These are phyloP conservation scores for Drosophila anceps DNA, from an alignment of 2,888 invertebrate species.

Conservation along the genomic window DNA sequence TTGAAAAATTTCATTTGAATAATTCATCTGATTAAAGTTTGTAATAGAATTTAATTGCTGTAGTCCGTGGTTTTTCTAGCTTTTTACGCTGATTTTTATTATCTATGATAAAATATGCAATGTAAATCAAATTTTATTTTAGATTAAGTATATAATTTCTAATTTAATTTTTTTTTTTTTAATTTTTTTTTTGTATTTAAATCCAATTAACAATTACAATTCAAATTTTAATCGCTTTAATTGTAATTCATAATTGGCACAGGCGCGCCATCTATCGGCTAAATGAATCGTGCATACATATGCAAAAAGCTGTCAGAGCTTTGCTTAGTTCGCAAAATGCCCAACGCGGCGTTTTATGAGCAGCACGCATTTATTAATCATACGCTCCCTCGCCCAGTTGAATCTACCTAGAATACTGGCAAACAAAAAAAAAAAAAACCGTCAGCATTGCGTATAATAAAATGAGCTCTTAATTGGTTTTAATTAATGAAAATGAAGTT, in stretches of 20 bases:
- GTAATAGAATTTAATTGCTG: not conserved
- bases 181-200: not conserved
- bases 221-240: not conserved
- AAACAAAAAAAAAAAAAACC: no score
- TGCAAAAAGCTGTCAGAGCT: constrained; percentile 43
- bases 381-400: constrained; percentile 37
- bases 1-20: not conserved
- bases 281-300: not conserved
- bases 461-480: not conserved
- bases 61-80: no score
- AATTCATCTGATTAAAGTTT: not conserved
- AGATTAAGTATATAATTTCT: not conserved
- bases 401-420: not conserved
- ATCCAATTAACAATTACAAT: not conserved
- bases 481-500: not conserved
- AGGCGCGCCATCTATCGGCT: constrained; percentile 48
- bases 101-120: not conserved
- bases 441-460: not conserved
- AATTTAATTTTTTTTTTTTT: not conserved
- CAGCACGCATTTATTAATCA: constrained; percentile 37
- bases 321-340: constrained; percentile 35
- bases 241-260: not conserved
- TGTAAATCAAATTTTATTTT: not conserved
- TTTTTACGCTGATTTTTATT: not conserved
- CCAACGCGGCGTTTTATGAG: constrained; percentile 16